Evolutionary conservation across 2,113 vertebrate genomes (phyloP).

Genomic region (Xiphias gladius): DNA sequence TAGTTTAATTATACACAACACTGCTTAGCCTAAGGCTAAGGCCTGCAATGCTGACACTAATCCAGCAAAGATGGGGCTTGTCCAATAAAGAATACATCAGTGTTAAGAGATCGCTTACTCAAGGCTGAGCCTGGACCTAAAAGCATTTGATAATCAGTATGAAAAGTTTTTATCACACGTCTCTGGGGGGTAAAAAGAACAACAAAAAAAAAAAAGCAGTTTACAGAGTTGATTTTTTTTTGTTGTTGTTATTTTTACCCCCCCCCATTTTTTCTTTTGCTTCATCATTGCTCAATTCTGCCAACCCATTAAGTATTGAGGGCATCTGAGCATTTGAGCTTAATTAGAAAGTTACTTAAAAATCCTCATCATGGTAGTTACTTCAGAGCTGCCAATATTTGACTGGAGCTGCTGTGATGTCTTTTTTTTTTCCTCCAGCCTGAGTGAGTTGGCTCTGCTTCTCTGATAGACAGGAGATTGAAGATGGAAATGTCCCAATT

Average conservation of each 20-base stretch:
- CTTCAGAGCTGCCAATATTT: conserved; percentile 42
- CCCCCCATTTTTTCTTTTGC: conserved; percentile 20
- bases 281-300: conserved; percentile 19
- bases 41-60: background rate
- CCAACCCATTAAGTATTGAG: conserved; percentile 40
- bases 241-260: too few species aligned
- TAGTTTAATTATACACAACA: conserved; percentile 19
- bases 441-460: conserved; percentile 13
- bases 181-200: background rate
- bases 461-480: background rate
- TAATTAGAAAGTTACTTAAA: conserved; percentile 63
- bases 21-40: conserved; percentile 19
- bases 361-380: conserved; percentile 60
- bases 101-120: background rate
- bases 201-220: background rate
- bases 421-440: background rate
- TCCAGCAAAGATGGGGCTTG: background rate
- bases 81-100: background rate
- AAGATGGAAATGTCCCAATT: background rate
- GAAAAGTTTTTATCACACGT: conserved; percentile 8
- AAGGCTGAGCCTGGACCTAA: background rate
- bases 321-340: conserved; percentile 42
- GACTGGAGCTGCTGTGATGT: conserved; percentile 27
- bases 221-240: background rate
- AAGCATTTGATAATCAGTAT: conserved; percentile 11